phyloP scores from a whole-genome alignment of 2,113 vertebrate genomes.

The Tragulus kanchil region DNA sequence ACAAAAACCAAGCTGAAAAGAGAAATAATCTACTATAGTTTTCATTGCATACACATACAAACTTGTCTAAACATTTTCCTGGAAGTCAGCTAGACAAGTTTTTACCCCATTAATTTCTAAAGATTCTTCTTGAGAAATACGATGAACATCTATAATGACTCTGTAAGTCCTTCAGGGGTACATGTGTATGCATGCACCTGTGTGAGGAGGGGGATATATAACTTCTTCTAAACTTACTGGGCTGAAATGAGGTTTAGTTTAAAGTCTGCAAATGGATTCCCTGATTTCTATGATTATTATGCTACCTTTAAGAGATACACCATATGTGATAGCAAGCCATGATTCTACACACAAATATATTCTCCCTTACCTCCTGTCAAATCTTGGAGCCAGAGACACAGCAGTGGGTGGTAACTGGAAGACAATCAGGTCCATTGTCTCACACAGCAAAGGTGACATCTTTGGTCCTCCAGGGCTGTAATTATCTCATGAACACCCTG shows the following conservation, averaged over 20 bases:
- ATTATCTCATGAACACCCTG: constrained; percentile 69
- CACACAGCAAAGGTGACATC: constrained; percentile 43
- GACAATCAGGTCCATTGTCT: not conserved
- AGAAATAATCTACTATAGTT: not conserved
- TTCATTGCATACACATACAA: not conserved
- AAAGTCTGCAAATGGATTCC: constrained; percentile 30
- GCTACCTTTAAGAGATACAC: constrained; percentile 42
- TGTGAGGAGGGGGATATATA: not conserved
- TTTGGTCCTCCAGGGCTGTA: constrained; percentile 55
- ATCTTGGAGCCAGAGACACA: not conserved
- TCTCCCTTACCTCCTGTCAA: not conserved
- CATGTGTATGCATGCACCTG: no score
- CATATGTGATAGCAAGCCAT: not conserved
- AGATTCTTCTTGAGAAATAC: not conserved
- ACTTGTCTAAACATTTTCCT: not conserved
- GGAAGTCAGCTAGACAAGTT: not conserved
- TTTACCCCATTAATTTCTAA: not conserved
- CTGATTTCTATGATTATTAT: not conserved
- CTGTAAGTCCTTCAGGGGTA: not conserved
- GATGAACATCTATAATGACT: not conserved
- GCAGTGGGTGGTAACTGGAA: constrained; percentile 31
- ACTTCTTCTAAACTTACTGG: constrained; percentile 24
- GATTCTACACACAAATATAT: not conserved
- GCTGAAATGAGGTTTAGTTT: constrained; percentile 1
- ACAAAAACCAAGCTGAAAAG: not conserved